Percentiles rank a stretch among this genome's conserved stretches.
phyloP scores from a whole-genome alignment of 2,888 invertebrate genomes.

The Scaptomyza polygonia region DNA sequence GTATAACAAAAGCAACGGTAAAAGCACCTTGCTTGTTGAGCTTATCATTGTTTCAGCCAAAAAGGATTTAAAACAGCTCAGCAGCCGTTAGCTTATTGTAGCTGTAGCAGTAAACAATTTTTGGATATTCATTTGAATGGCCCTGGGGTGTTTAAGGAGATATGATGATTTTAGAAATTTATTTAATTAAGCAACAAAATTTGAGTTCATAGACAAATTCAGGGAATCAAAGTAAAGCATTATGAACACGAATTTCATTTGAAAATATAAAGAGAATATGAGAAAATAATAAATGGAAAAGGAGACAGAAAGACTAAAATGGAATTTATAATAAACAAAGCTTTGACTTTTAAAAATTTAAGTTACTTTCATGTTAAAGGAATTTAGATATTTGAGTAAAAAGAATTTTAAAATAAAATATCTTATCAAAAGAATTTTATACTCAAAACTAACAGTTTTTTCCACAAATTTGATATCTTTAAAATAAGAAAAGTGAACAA shows the following conservation, averaged over 20 bases:
- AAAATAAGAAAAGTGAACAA: too few relatives aligned
- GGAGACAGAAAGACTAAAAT: too few relatives aligned
- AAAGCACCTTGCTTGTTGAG: constrained; percentile 34
- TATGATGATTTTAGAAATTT: background rate
- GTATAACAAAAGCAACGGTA: constrained; percentile 62
- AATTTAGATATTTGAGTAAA: too few relatives aligned
- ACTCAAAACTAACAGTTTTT: too few relatives aligned
- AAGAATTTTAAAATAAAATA: too few relatives aligned
- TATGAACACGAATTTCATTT: background rate
- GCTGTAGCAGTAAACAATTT: constrained; percentile 10
- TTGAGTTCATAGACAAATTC: background rate
- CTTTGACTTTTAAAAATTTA: too few relatives aligned
- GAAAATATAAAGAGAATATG: background rate
- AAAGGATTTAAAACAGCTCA: constrained; percentile 74
- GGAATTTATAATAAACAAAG: too few relatives aligned
- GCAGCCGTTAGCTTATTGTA: constrained; percentile 48
- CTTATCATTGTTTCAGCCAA: constrained; percentile 71
- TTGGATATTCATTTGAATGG: background rate
- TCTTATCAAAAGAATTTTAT: too few relatives aligned
- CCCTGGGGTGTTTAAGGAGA: background rate
- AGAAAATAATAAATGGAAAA: background rate
- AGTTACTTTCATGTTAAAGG: too few relatives aligned
- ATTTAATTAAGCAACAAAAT: background rate
- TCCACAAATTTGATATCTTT: too few relatives aligned
- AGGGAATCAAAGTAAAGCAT: background rate